Percentiles rank a stretch among this genome's conserved stretches.
These are phyloP conservation scores for Lytechinus variegatus DNA, from an alignment of 35 echinoderm and acorn worm species.

Conservation along the genomic window DNA sequence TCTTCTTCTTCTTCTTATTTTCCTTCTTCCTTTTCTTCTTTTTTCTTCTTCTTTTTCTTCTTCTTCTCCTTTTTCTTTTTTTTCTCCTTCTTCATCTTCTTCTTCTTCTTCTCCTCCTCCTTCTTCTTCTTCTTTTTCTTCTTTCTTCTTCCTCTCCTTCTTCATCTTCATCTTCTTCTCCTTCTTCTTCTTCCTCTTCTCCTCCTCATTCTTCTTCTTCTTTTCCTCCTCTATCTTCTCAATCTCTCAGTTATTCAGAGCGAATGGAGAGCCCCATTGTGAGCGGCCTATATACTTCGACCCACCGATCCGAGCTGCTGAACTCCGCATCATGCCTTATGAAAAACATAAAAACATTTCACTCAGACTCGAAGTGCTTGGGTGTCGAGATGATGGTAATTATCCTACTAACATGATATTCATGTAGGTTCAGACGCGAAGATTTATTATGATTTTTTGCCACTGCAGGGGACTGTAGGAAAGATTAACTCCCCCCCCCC, in stretches of 20 bases:
- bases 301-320: constrained; percentile 71
- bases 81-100: neutral
- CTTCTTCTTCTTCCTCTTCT: neutral
- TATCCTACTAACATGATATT: too few relatives aligned
- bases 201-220: neutral
- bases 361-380: constrained; percentile 75
- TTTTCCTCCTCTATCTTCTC: neutral
- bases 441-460: too few relatives aligned
- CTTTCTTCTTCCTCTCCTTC: neutral
- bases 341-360: constrained; percentile 58
- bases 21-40: neutral
- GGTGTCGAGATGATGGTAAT: constrained; percentile 81
- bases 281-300: constrained; percentile 61
- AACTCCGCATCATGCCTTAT: constrained; percentile 56
- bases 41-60: too few relatives aligned
- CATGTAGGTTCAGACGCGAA: too few relatives aligned
- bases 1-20: neutral
- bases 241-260: constrained; percentile 62
- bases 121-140: neutral
- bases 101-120: neutral
- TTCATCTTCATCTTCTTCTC: neutral
- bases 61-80: neutral
- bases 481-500: too few relatives aligned
- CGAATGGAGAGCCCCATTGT: constrained; percentile 88
- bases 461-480: too few relatives aligned